Evolutionary conservation across 2,797 vertebrate species (phyloP).

Genomic region (Hoplostethus atlanticus): DNA sequence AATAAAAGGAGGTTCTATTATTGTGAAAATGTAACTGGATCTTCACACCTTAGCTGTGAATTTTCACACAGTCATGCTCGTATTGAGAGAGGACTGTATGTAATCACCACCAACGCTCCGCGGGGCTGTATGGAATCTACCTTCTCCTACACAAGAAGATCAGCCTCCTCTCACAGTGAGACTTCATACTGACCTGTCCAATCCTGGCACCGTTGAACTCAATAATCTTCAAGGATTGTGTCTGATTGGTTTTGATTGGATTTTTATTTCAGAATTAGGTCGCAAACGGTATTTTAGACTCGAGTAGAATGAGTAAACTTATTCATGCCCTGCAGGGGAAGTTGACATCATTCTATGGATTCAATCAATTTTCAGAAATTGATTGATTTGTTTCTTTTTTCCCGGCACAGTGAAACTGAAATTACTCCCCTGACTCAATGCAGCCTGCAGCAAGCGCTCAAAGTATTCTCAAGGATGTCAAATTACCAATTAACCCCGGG

Average conservation of each 20-base stretch:
- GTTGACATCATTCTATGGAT: slow-evolving; percentile 52
- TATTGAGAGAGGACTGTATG: too few species aligned
- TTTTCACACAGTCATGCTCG: too few species aligned
- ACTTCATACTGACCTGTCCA: too few species aligned
- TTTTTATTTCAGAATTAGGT: slow-evolving; percentile 7
- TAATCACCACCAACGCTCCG: too few species aligned
- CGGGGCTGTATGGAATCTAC: too few species aligned
- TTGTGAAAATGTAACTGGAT: too few species aligned
- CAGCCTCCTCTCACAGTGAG: too few species aligned
- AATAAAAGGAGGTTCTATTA: too few species aligned
- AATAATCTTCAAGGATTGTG: slow-evolving; percentile 18
- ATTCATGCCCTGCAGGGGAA: slow-evolving; percentile 33
- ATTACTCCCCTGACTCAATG: slow-evolving; percentile 36
- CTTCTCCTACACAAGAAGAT: too few species aligned
- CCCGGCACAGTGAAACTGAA: slow-evolving; percentile 37
- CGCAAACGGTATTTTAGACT: slow-evolving; percentile 10
- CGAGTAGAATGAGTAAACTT: slow-evolving; percentile 38
- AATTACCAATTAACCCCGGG: slow-evolving; percentile 69
- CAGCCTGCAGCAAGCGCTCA: slow-evolving; percentile 52
- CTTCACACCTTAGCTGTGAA: too few species aligned
- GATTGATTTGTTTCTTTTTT: slow-evolving; percentile 26
- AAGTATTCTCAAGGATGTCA: slow-evolving; percentile 61
- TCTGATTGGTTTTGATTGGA: slow-evolving; percentile 34
- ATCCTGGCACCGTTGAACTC: slow-evolving; percentile 22
- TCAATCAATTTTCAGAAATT: slow-evolving; percentile 51